Conservation (phyloP, 2,113 vertebrate genomes). For the Lagopus leucura region DNA sequence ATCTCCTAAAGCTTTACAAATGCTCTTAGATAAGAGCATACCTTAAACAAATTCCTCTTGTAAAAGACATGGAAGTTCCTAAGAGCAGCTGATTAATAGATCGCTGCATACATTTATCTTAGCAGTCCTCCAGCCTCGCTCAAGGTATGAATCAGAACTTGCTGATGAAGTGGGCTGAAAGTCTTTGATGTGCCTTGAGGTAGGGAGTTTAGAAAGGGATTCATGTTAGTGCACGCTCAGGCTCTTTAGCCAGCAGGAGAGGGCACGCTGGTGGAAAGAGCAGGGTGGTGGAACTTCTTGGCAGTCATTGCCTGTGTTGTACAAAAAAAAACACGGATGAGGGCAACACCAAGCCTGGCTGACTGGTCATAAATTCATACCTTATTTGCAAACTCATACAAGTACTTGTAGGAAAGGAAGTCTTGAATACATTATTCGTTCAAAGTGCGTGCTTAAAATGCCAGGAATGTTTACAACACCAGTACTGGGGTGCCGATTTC, state of each 20-base stretch:
- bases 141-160: not conserved
- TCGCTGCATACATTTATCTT: not conserved
- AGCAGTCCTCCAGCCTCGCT: not conserved
- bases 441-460: not conserved
- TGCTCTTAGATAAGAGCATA: constrained; percentile 48
- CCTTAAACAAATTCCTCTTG: constrained; percentile 35
- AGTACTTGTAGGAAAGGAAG: not conserved
- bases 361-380: not conserved
- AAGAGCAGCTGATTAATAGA: not conserved
- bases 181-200: not conserved
- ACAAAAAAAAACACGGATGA: not conserved
- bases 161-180: not conserved
- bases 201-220: not conserved
- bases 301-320: fast-evolving
- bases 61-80: not conserved
- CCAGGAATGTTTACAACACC: not conserved
- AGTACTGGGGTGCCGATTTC: not conserved
- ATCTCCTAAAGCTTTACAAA: not conserved
- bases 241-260: not conserved
- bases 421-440: not conserved
- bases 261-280: not conserved
- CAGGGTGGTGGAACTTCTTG: not conserved
- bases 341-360: not conserved
- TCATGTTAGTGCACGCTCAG: not conserved
- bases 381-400: not conserved